These are phyloP conservation scores for Florisuga fusca DNA, from an alignment of 2,797 vertebrate species.

Conservation along the genomic window DNA sequence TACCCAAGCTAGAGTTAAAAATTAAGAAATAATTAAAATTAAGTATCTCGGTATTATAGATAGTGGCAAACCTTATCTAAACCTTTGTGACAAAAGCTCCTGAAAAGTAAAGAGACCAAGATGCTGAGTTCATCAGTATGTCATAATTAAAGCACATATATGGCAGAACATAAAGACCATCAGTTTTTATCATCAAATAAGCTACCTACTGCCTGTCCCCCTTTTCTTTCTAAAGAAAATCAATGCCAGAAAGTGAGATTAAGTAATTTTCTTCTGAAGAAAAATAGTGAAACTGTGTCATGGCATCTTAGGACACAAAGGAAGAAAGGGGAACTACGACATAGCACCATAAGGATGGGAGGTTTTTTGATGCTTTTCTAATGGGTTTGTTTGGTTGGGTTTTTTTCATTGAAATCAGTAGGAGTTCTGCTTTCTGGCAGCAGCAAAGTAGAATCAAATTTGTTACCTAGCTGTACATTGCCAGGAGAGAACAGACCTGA, in stretches of 20 bases:
- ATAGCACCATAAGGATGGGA: background rate
- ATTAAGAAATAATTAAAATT: background rate
- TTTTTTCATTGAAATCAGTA: background rate
- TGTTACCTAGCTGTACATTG: background rate
- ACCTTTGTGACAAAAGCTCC: background rate
- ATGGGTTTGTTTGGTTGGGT: background rate
- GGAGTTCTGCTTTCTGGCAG: background rate
- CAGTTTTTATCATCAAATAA: background rate
- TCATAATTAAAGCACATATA: background rate
- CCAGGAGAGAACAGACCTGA: background rate
- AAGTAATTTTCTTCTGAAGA: background rate
- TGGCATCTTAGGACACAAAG: background rate
- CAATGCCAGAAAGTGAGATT: background rate
- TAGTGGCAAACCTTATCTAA: background rate
- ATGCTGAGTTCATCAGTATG: background rate
- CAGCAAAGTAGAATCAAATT: background rate
- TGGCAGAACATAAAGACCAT: background rate
- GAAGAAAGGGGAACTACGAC: background rate
- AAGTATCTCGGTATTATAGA: background rate
- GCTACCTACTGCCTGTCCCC: background rate
- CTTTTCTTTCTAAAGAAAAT: background rate
- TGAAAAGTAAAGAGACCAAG: background rate
- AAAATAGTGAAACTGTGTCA: background rate
- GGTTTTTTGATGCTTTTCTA: background rate
- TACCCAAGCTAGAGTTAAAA: background rate